Evolutionary conservation across 2,888 invertebrate species (phyloP), one percentile per base, ranked within the genome.

Genomic region (Macrosoma leucophasiata): DNA sequence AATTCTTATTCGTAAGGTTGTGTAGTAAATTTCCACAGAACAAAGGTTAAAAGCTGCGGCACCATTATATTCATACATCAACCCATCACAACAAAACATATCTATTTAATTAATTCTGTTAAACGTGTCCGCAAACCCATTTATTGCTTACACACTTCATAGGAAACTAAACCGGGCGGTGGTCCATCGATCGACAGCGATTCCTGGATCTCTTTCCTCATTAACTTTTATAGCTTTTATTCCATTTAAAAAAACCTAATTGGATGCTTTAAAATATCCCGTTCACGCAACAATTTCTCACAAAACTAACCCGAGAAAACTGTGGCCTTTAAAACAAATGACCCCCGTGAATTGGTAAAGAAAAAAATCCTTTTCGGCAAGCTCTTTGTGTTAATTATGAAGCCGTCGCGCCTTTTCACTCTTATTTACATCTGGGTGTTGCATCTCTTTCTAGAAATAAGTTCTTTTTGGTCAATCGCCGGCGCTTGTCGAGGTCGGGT

Each of bases 401-500:
- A 38, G 28, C 39, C 32, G 22, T 29, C 41, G 37, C 14, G 49
- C 58, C 41, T 52, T 51, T 43, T 60, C 49, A 35, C 17, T 29
- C 36, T 14, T 23, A 17, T 11, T 5, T 18, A 23, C 21, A n/a
- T 22, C 12, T 8, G n/a, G 24, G 43, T 13, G 22, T 26, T 40
- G 29, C 19, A 26, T 52, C 49, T 38, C 43, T 31, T 26, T 51
- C 39, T 10, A 26, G 39, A 38, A 29, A 37, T 35, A 39, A 37
- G 36, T 42, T 41, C 41, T 43, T 42, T 45, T 40, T 25, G 25
- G 30, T 29, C 25, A 48, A 52, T 55, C 54, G 64, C 62, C 71
- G 77, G 77, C 78, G 79, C 78, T 73, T 71, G 49, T 52, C 60
- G 38, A 74, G 81, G 77, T 78, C 77, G 71, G 78, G 81, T 81